phyloP scores from a whole-genome alignment of 2,113 vertebrate species.

The Brachyhypopomus gauderio region DNA sequence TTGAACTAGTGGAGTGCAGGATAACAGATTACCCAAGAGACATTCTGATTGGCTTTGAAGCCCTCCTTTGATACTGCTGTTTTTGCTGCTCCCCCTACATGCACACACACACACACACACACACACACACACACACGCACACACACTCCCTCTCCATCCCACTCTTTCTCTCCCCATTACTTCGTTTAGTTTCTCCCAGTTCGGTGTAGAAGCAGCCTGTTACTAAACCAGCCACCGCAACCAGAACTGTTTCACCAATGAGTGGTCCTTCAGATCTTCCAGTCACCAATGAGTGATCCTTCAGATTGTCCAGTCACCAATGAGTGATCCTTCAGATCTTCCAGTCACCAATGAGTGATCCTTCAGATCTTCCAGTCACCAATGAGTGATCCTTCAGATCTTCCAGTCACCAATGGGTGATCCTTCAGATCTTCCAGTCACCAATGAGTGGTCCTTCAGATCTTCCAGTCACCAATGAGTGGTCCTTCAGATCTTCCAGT shows the following conservation, averaged over 20 bases:
- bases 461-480: no score
- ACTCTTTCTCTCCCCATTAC: conserved; percentile 26
- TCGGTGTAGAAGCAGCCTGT: neutral
- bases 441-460: no score
- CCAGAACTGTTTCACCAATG: neutral
- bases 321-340: no score
- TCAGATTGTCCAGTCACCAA: no score
- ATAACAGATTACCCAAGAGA: conserved; percentile 55
- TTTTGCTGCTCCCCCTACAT: conserved; percentile 28
- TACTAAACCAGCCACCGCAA: neutral
- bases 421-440: no score
- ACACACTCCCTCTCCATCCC: conserved; percentile 6
- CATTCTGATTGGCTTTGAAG: conserved; percentile 58
- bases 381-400: no score
- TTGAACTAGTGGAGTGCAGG: conserved; percentile 45
- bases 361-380: no score
- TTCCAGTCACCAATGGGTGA: no score
- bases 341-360: no score
- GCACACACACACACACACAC: conserved; percentile 37
- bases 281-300: neutral
- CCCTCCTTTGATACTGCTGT: conserved; percentile 47
- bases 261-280: neutral
- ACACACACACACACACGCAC: conserved; percentile 25
- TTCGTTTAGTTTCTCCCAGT: conserved; percentile 31
- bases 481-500: no score